phyloP scores from a whole-genome alignment of 2,113 vertebrate species.

The Seriola aureovittata region DNA sequence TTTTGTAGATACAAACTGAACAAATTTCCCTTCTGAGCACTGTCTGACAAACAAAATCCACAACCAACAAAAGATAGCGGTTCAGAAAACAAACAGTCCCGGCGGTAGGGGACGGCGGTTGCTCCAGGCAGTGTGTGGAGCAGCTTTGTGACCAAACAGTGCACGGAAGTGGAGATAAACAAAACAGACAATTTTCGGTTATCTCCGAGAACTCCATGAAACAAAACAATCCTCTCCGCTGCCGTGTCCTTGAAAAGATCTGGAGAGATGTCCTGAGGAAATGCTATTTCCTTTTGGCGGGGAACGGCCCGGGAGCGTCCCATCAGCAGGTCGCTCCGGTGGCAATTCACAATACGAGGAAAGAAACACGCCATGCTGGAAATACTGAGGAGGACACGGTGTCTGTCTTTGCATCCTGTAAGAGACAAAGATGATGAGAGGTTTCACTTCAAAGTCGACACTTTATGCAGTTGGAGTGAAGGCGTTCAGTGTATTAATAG shows the following conservation, averaged over 20 bases:
- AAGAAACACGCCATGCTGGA: constrained; percentile 40
- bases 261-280: constrained; percentile 75
- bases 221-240: constrained; percentile 65
- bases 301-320: constrained; percentile 48
- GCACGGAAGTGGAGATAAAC: constrained; percentile 71
- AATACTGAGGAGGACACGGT: constrained; percentile 15
- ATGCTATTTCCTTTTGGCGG: constrained; percentile 64
- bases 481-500: not conserved
- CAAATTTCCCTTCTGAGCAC: constrained; percentile 66
- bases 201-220: constrained; percentile 66
- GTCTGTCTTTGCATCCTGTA: constrained; percentile 6
- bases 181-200: constrained; percentile 68
- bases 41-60: constrained; percentile 66
- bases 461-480: not conserved
- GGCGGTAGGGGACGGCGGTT: constrained; percentile 34
- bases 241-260: constrained; percentile 68
- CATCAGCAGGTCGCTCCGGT: constrained; percentile 19
- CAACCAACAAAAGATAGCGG: constrained; percentile 66
- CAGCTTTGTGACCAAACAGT: constrained; percentile 62
- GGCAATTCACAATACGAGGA: constrained; percentile 60
- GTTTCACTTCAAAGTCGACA: not conserved
- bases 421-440: not conserved
- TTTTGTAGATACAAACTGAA: constrained; percentile 67
- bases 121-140: constrained; percentile 46
- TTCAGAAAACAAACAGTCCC: constrained; percentile 65